These are phyloP conservation scores for Cygnus olor DNA, from an alignment of 2,797 vertebrate species.

Conservation along the genomic window DNA sequence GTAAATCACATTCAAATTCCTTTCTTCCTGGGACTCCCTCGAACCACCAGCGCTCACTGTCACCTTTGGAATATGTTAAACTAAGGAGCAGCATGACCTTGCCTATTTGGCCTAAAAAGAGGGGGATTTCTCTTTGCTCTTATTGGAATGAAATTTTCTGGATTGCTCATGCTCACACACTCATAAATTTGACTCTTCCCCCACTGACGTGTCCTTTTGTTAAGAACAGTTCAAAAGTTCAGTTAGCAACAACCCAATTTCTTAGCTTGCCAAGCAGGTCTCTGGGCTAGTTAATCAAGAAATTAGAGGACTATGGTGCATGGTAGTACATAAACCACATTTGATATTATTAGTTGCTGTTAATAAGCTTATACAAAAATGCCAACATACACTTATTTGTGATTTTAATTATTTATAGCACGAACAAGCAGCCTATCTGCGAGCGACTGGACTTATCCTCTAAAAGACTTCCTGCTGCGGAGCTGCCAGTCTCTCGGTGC, in stretches of 20 bases:
- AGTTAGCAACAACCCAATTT: not conserved
- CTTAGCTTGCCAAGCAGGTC: not conserved
- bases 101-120: not conserved
- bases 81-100: not conserved
- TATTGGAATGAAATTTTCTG: not conserved
- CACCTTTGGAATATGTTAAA: not conserved
- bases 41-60: not conserved
- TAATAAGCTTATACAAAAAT: constrained; percentile 31
- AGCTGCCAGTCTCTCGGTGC: not conserved
- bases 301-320: not conserved
- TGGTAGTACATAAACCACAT: not conserved
- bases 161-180: not conserved
- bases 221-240: constrained; percentile 31
- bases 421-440: constrained; percentile 1
- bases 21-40: not conserved
- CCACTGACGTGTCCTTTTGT: not conserved
- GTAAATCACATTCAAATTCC: not conserved
- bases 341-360: not conserved
- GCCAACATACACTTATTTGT: constrained; percentile 13
- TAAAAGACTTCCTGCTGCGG: constrained; percentile 24
- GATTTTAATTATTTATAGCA: constrained; percentile 26
- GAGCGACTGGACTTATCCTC: constrained; percentile 21
- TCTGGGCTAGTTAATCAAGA: not conserved
- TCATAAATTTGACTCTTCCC: not conserved
- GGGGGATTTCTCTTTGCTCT: not conserved